These are phyloP conservation scores for Heliconius erato DNA, from an alignment of 2,888 invertebrate genomes.

Conservation along the genomic window DNA sequence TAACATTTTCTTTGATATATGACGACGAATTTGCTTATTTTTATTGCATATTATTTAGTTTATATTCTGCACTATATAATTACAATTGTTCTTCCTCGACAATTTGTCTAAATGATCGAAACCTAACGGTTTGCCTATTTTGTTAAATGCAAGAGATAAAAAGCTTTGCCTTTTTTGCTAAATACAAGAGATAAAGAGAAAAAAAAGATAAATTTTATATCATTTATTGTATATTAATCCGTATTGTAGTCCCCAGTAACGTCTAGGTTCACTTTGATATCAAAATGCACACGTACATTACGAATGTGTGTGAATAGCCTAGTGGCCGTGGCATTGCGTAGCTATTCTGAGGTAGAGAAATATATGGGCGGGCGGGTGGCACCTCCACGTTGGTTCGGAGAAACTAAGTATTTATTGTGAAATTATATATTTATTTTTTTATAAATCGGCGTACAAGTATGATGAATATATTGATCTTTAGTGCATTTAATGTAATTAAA, in stretches of 20 bases:
- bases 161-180: not conserved
- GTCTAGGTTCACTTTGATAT: too few species aligned
- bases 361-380: slow-evolving; percentile 14
- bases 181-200: not conserved
- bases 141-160: not conserved
- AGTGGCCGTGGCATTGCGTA: slow-evolving; percentile 25
- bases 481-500: not conserved
- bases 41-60: not conserved
- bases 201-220: not conserved
- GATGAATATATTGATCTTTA: not conserved
- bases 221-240: not conserved
- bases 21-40: not conserved
- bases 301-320: slow-evolving; percentile 16
- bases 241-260: not conserved
- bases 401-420: not conserved
- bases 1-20: not conserved
- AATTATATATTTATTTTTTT: not conserved
- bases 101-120: too few species aligned
- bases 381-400: slow-evolving; percentile 1
- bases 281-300: too few species aligned
- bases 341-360: slow-evolving; percentile 19
- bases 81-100: too few species aligned
- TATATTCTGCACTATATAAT: not conserved
- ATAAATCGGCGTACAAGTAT: not conserved
- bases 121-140: not conserved